Conservation (phyloP, 2,113 vertebrate genomes). For the Benitochromis conjunctus region DNA sequence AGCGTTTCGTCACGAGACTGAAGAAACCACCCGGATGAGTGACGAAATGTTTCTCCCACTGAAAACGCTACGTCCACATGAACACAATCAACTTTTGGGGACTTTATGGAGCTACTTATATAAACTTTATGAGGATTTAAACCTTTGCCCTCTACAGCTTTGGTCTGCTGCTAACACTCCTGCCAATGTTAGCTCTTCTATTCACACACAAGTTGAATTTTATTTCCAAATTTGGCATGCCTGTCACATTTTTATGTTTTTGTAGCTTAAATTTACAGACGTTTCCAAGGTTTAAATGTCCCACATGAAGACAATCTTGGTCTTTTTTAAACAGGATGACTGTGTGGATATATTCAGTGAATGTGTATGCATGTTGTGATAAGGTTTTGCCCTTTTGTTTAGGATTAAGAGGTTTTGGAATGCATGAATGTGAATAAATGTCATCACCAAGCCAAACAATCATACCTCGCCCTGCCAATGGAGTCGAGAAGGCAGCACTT, state of each 20-base stretch:
- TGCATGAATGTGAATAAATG: neutral
- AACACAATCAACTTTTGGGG: no score
- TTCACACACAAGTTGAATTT: neutral
- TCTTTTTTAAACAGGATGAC: neutral
- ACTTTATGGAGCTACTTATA: neutral
- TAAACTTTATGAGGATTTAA: neutral
- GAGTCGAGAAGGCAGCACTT: neutral
- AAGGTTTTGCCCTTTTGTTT: neutral
- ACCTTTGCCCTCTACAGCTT: neutral
- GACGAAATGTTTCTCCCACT: no score
- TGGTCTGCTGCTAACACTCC: neutral
- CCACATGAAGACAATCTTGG: neutral
- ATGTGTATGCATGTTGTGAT: neutral
- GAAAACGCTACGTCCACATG: no score
- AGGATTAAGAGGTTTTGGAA: neutral
- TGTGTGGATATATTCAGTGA: neutral
- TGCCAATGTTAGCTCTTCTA: neutral
- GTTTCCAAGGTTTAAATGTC: neutral
- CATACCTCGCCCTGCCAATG: neutral
- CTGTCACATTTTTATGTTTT: neutral
- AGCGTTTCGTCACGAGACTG: no score
- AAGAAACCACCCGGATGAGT: no score
- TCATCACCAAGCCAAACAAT: neutral
- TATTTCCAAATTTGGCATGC: neutral
- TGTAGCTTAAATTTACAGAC: neutral